These are phyloP conservation scores for Acomys russatus DNA, from an alignment of 2,797 vertebrate genomes.

Conservation along the genomic window DNA sequence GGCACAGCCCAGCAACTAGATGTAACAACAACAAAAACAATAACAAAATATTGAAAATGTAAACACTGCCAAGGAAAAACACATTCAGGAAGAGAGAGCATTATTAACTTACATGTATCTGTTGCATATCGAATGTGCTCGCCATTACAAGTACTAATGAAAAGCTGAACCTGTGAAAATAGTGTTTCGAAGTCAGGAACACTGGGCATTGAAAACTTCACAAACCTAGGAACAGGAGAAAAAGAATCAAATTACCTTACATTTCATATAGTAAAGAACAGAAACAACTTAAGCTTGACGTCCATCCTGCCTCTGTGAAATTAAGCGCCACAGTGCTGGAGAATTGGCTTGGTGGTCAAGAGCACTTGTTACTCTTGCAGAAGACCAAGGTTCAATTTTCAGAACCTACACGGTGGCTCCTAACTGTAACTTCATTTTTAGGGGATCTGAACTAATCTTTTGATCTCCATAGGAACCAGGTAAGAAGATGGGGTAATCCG, in stretches of 20 bases:
- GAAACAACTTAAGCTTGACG: slow-evolving; percentile 34
- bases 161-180: slow-evolving; percentile 99
- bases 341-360: neutral
- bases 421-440: neutral
- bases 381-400: neutral
- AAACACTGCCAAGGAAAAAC: slow-evolving; percentile 8
- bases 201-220: slow-evolving; percentile 99
- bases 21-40: slow-evolving; percentile 74
- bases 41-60: slow-evolving; percentile 64
- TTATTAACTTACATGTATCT: slow-evolving; percentile 96
- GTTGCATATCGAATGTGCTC: slow-evolving; percentile 99
- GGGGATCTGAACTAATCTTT: neutral
- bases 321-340: neutral
- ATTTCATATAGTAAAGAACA: neutral
- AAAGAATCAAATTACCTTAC: slow-evolving; percentile 51
- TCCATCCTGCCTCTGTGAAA: neutral
- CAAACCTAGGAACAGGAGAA: slow-evolving; percentile 92
- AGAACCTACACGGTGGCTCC: neutral
- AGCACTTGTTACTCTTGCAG: neutral
- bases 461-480: neutral
- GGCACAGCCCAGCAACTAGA: slow-evolving; percentile 99
- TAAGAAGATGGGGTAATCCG: neutral
- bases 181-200: slow-evolving; percentile 99
- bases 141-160: slow-evolving; percentile 99
- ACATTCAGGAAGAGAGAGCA: neutral